These are phyloP conservation scores for Tupaia tana DNA, from an alignment of 2,113 vertebrate genomes.

Conservation along the genomic window DNA sequence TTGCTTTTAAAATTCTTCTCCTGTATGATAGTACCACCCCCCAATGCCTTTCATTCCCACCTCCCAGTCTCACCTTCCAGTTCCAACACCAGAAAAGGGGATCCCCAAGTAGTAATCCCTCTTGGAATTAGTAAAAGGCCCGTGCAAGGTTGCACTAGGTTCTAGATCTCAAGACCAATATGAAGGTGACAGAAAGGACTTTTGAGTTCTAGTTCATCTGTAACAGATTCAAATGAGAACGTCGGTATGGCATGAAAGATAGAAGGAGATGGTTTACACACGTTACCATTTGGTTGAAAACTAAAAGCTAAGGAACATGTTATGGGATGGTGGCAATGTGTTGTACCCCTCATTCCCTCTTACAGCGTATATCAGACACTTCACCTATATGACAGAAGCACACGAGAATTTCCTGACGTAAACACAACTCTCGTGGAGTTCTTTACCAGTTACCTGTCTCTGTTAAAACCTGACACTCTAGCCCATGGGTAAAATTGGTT, in stretches of 20 bases:
- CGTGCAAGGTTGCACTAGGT: neutral
- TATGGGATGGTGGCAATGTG: neutral
- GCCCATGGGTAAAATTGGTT: neutral
- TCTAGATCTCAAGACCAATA: conserved; percentile 38
- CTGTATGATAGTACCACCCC: neutral
- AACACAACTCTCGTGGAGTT: conserved; percentile 19
- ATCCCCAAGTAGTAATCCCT: neutral
- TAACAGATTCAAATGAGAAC: conserved; percentile 9
- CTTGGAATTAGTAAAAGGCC: neutral
- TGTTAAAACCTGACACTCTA: conserved; percentile 53
- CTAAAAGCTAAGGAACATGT: conserved; percentile 32
- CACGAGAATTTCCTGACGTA: conserved; percentile 42
- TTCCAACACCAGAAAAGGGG: neutral
- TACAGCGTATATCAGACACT: neutral
- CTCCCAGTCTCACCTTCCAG: neutral
- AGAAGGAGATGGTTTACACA: neutral
- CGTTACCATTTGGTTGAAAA: conserved; percentile 48
- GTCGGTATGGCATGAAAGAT: neutral
- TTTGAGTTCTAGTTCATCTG: conserved; percentile 35
- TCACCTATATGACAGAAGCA: neutral
- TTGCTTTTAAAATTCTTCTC: conserved; percentile 39
- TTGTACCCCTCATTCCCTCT: neutral
- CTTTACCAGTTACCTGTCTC: conserved; percentile 2
- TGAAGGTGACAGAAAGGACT: conserved; percentile 32
- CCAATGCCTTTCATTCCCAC: neutral